Base-by-base conservation (phyloP, 2,113 vertebrate species). In the Numida meleagris region DNA sequence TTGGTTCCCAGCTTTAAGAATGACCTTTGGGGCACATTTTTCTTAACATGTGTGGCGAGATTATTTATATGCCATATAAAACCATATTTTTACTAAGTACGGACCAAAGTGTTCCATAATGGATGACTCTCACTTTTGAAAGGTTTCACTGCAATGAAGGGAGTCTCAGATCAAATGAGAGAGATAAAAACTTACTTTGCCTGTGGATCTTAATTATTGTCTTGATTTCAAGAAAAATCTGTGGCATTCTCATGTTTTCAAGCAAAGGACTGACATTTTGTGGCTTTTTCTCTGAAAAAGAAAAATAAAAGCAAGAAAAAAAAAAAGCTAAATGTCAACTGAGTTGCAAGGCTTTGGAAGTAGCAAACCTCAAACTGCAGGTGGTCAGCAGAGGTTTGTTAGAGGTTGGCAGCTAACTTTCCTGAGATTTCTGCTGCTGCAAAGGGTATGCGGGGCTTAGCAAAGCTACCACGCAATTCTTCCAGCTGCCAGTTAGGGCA, bases 41-140 rank as follows among this genome's bases (percentile, higher is more conserved):
- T 12, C 55, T 59, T 36, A 48, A 5, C 15, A 50, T 0, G 0
- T 20, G 7, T 13, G 50, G 23, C 29, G 5, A 86, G 33, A 51
- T 34, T 62, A 15, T 55, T 55, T 75, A 10, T 33, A 61, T 74
- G n/a, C 8, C 16, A 10, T 45, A 18, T 40, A 63, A 51, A 14
- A 59, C 12, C 6, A 3, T 2, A 34, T 14, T 77, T 82, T 91
- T 68, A 75, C 53, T n/a, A 45, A 57, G 75, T 5, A 8, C 2
- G 24, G 11, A 34, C 29, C 16, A 9, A 61, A 59, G 7, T 43
- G 31, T 43, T 85, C 40, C 8, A 4, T 48, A 61, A n/a, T 18
- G 29, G 4, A 5, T n/a, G 6, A 23, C 3, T 74, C 38, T 3
- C 4, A 36, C 3, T 67, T 65, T 62, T 63, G 48, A 89, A 89